phyloP scores from a whole-genome alignment of 2,888 invertebrate genomes.

The Carterocephalus palaemon region DNA sequence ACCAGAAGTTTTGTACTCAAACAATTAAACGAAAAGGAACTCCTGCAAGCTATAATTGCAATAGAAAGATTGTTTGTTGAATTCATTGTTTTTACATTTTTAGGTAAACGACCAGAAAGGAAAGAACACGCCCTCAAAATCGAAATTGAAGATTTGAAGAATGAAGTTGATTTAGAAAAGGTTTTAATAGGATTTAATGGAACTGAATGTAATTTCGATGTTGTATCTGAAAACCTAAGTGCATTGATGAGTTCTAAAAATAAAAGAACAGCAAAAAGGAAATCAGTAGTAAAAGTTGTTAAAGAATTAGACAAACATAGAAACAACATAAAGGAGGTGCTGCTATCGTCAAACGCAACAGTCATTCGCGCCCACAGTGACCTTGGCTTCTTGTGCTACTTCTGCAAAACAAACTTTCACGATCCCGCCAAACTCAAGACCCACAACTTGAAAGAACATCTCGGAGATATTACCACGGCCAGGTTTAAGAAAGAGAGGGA shows the following conservation, averaged over 20 bases:
- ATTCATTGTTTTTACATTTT: constrained; percentile 20
- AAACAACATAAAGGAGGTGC: constrained; percentile 32
- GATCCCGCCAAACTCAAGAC: constrained; percentile 38
- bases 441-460: constrained; percentile 39
- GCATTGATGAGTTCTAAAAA: not conserved
- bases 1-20: too few relatives aligned
- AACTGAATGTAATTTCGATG: not conserved
- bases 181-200: constrained; percentile 2
- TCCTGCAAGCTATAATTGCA: too few relatives aligned
- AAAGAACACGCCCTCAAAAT: constrained; percentile 4
- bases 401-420: constrained; percentile 37
- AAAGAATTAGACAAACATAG: constrained; percentile 28
- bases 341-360: constrained; percentile 40
- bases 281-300: not conserved
- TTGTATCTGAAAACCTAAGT: not conserved
- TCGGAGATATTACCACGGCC: constrained; percentile 27
- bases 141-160: constrained; percentile 2
- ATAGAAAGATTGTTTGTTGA: too few relatives aligned
- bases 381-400: constrained; percentile 38
- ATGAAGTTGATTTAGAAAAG: constrained; percentile 3
- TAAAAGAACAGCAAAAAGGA: not conserved
- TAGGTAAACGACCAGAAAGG: constrained; percentile 17
- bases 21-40: too few relatives aligned
- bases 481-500: constrained; percentile 29
- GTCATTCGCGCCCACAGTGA: constrained; percentile 35